These are phyloP conservation scores for Lithophane socia DNA, from an alignment of 2,888 invertebrate genomes.

Conservation along the genomic window DNA sequence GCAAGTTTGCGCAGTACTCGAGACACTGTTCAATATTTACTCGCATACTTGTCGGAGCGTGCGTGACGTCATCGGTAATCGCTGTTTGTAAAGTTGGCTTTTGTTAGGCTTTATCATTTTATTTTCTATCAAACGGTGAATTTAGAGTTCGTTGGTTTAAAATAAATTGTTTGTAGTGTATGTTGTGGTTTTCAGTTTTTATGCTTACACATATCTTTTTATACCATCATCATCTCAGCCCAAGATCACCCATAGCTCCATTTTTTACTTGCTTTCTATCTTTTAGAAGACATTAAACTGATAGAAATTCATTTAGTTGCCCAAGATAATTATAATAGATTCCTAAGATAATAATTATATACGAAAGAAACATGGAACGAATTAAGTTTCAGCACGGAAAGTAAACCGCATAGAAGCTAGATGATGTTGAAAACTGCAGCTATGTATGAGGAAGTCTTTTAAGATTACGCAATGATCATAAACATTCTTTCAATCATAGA, in stretches of 20 bases:
- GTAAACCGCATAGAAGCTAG: no score
- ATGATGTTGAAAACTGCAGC: not conserved
- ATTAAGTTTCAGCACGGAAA: not conserved
- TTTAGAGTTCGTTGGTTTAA: not conserved
- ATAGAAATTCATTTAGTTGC: not conserved
- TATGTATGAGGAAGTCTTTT: not conserved
- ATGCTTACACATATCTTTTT: not conserved
- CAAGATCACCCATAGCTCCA: not conserved
- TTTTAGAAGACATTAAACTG: not conserved
- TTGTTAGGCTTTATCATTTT: conserved; percentile 42
- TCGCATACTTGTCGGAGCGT: conserved; percentile 54
- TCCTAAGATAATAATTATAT: not conserved
- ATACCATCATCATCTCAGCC: not conserved
- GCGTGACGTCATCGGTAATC: conserved; percentile 65
- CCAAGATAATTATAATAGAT: not conserved
- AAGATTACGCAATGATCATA: not conserved
- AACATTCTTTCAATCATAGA: not conserved
- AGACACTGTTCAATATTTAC: conserved; percentile 82
- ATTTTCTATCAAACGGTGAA: conserved; percentile 12
- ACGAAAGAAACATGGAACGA: not conserved
- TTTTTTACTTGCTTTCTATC: not conserved
- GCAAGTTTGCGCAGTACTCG: conserved; percentile 77
- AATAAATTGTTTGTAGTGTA: not conserved
- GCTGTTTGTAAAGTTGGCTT: conserved; percentile 55
- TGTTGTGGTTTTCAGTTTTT: not conserved